These are phyloP conservation scores for Corythaixoides concolor DNA, from an alignment of 2,113 vertebrate genomes.

Conservation along the genomic window DNA sequence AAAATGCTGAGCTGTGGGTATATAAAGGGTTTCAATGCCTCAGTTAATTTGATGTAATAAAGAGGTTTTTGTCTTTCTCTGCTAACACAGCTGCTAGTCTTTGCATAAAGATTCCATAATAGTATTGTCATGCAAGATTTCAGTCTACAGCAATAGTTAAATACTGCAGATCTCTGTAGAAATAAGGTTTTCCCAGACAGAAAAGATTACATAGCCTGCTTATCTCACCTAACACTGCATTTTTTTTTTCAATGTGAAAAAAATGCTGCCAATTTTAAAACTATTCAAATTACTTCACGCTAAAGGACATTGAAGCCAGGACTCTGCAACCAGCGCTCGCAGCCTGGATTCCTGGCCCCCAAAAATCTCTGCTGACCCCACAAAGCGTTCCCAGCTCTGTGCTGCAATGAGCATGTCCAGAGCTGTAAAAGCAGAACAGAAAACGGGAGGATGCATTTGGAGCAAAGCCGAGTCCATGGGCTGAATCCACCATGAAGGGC, in stretches of 20 bases:
- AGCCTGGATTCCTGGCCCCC: not conserved
- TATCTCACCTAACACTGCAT: not conserved
- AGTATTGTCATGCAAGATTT: not conserved
- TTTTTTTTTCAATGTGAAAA: not conserved
- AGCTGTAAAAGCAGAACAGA: not conserved
- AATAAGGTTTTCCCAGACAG: not conserved
- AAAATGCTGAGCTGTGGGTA: not conserved
- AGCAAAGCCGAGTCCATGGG: not conserved
- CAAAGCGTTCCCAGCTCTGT: not conserved
- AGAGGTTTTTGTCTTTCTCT: not conserved
- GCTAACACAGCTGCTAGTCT: not conserved
- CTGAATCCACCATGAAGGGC: not conserved
- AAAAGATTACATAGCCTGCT: not conserved
- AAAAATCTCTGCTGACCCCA: not conserved
- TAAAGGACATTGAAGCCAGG: not conserved
- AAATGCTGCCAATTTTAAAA: not conserved
- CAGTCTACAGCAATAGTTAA: not conserved
- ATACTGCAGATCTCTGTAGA: not conserved
- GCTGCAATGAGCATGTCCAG: not conserved
- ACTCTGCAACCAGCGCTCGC: accelerated
- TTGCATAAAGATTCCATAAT: not conserved
- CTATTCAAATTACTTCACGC: not conserved
- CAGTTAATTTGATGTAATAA: not conserved
- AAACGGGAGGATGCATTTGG: too few species aligned
- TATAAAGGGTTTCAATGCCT: not conserved